Evolutionary conservation across 2,888 invertebrate genomes (phyloP), one percentile per base, ranked within the genome.

Genomic region (Platycnemis pennipes): DNA sequence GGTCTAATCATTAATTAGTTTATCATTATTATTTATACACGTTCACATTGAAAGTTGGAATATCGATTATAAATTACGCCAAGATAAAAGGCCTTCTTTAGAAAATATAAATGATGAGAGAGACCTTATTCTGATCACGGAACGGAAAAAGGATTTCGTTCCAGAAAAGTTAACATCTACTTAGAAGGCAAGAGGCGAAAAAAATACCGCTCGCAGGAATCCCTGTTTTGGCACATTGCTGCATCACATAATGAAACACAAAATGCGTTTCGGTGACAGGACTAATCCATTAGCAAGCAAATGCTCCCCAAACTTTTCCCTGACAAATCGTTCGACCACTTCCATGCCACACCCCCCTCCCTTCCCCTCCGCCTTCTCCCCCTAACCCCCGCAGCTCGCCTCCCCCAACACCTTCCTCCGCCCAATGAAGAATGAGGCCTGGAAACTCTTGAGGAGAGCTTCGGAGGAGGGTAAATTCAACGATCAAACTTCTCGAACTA

Each of bases 231-330:
- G 77, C 77, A 77, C 77, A 77, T 42, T 42, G 19, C 56, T 89
- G 91, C 91, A 63, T 91, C 91, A 44, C 44, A 69, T 91, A 44
- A 91, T 91, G 63, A 56, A 91, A 69, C 44, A 44, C n/a, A 63
- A 44, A 91, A 91, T 91, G 42, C 31, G 63, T 91, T 91, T 53
- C 63, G 91, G 91, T 44, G 91, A 91, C 63, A 89, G 89, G 89
- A 89, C 56, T 91, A 63, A 91, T 91, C 63, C 63, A 91, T 91
- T 91, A 91, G 56, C 91, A 63, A n/a, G 63, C n/a, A 53, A 91
- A 44, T 63, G 91, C 63, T 63, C 77, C 77, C 77, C 45, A 91
- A 91, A 63, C 91, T 91, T 91, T 44, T 91, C 69, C 37, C 63
- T 91, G 91, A 69, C 91, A 91, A 91, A 91, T 63, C 56, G 91